Evolutionary conservation across 2,797 vertebrate species (phyloP).

Genomic region (Arrhamphus sclerolepis): DNA sequence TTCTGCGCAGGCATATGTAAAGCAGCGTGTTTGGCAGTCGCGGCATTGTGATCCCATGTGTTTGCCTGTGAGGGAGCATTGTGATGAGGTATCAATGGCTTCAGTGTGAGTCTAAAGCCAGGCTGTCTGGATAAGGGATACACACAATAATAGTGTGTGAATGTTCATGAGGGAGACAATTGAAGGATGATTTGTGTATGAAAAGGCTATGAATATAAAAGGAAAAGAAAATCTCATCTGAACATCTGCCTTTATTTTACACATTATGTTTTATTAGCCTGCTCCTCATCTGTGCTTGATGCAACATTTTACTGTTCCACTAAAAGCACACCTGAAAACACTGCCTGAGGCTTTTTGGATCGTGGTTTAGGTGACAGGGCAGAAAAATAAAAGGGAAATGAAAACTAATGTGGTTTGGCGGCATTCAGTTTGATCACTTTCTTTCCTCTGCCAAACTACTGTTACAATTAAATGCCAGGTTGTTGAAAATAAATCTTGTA

Average conservation of each 20-base stretch:
- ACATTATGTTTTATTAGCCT: neutral
- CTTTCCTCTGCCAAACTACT: no score
- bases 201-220: neutral
- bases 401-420: no score
- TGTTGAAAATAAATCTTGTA: no score
- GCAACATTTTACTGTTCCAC: neutral
- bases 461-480: no score
- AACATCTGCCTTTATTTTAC: neutral
- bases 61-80: slow-evolving; percentile 67
- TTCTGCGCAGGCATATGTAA: slow-evolving; percentile 67
- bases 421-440: no score
- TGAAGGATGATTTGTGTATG: slow-evolving; percentile 1
- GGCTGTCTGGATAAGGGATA: slow-evolving; percentile 28
- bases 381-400: no score
- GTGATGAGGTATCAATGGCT: slow-evolving; percentile 68
- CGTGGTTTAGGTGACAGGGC: no score
- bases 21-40: slow-evolving; percentile 53
- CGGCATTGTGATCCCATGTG: slow-evolving; percentile 63
- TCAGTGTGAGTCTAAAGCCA: slow-evolving; percentile 58
- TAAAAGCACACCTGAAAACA: neutral
- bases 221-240: no score
- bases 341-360: neutral
- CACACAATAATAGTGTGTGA: slow-evolving; percentile 18
- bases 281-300: no score
- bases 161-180: slow-evolving; percentile 7